Percentiles rank a stretch among this genome's conserved stretches.
Conservation (phyloP, 2,888 invertebrate genomes). For the Campoplex nolae region DNA sequence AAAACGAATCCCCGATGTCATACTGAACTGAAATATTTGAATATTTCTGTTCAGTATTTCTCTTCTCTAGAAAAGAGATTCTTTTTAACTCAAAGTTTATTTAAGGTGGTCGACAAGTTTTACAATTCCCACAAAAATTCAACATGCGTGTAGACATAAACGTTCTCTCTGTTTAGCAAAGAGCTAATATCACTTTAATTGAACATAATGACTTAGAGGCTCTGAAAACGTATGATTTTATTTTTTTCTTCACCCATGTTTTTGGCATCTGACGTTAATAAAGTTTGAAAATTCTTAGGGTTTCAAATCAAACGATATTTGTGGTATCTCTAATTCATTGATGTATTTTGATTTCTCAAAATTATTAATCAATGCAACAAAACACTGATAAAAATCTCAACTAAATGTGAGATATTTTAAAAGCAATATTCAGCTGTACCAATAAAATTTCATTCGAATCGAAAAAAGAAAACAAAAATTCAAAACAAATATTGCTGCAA, state of each 20-base stretch:
- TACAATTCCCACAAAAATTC: background rate
- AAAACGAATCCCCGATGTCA: no score
- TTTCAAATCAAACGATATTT: no score
- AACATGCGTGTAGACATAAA: background rate
- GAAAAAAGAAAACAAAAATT: no score
- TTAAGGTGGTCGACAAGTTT: background rate
- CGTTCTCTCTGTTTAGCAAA: background rate
- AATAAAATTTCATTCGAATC: background rate
- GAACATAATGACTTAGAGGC: no score
- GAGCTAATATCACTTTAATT: background rate
- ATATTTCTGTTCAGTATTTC: no score
- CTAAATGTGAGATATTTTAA: background rate
- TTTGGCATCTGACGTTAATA: no score
- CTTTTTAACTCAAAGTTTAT: background rate
- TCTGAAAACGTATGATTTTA: no score
- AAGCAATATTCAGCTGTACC: background rate
- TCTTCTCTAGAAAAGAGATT: background rate
- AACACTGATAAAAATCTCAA: background rate
- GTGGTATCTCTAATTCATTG: no score
- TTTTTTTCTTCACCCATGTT: no score
- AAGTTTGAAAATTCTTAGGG: no score
- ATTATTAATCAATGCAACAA: background rate
- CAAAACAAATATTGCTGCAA: background rate
- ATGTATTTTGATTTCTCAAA: no score
- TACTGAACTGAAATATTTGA: no score